phyloP scores from a whole-genome alignment of 2,888 invertebrate species.

The Protonemura montana region DNA sequence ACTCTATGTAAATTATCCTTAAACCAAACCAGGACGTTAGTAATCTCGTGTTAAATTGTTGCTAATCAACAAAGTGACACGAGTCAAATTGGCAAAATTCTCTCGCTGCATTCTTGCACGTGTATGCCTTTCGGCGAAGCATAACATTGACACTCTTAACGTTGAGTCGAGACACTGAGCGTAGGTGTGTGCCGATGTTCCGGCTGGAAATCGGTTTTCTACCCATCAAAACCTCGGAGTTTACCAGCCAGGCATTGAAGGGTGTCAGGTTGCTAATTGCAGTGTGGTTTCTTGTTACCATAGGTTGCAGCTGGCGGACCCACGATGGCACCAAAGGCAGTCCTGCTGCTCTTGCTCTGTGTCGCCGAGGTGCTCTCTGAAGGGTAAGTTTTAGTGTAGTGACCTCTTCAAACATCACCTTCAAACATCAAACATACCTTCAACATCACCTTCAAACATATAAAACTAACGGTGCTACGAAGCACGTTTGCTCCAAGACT shows the following conservation, averaged over 20 bases:
- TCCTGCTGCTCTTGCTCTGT: neutral
- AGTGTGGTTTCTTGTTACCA: neutral
- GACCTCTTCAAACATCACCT: too few species aligned
- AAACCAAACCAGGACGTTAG: neutral
- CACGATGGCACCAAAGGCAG: neutral
- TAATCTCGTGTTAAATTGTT: neutral
- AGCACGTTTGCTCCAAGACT: too few species aligned
- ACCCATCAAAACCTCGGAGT: neutral
- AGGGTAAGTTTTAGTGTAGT: neutral
- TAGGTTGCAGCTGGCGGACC: neutral
- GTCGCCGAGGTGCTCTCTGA: neutral
- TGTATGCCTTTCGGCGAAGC: neutral
- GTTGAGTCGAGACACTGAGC: too few species aligned
- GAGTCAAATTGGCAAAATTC: neutral
- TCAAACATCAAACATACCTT: too few species aligned
- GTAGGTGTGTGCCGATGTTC: too few species aligned
- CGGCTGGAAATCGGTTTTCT: too few species aligned
- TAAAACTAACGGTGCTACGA: too few species aligned
- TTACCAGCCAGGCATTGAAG: neutral
- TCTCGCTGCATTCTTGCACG: neutral
- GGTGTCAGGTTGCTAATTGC: neutral
- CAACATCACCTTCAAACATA: too few species aligned
- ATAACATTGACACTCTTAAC: too few species aligned
- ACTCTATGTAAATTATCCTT: neutral
- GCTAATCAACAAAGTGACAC: neutral